Percentiles rank a stretch among this genome's conserved stretches.
Conservation (phyloP, 1,140 invertebrate genomes). For the Macrotrachela quadricornifera region DNA sequence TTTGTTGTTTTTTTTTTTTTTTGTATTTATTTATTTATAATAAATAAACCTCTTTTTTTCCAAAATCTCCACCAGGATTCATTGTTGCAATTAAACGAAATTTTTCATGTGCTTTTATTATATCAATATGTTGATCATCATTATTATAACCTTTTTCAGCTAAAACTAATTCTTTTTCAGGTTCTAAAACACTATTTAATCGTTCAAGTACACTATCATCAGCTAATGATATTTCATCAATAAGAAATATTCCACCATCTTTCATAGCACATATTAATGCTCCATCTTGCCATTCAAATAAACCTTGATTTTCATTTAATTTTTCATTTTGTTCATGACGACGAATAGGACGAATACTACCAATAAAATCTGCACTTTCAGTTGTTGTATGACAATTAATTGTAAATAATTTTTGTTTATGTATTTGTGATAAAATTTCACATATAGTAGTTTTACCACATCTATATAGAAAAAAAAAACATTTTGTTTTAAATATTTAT, state of each 20-base stretch:
- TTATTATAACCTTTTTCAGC: conserved; percentile 47
- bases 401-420: conserved; percentile 42
- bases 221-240: conserved; percentile 95
- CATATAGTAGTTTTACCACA: conserved; percentile 95
- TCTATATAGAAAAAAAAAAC: too few species aligned
- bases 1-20: too few species aligned
- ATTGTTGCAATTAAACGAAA: conserved; percentile 92
- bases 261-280: conserved; percentile 75
- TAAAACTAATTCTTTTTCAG: conserved; percentile 65
- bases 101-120: conserved; percentile 41
- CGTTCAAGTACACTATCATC: conserved; percentile 94
- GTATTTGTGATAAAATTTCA: conserved; percentile 53
- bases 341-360: conserved; percentile 70
- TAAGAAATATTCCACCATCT: conserved; percentile 62
- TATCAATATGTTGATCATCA: conserved; percentile 13
- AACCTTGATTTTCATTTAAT: conserved; percentile 22
- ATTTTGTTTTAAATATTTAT: too few species aligned
- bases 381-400: conserved; percentile 98
- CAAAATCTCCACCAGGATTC: conserved; percentile 98
- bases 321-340: neutral
- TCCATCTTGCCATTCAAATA: conserved; percentile 96
- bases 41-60: conserved; percentile 61
- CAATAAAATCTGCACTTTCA: conserved; percentile 88
- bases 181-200: conserved; percentile 83
- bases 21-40: too few species aligned